Percentiles rank a stretch among this genome's conserved stretches.
Evolutionary conservation across 2,888 invertebrate species (phyloP).

Genomic region (Xanthorhoe designata): DNA sequence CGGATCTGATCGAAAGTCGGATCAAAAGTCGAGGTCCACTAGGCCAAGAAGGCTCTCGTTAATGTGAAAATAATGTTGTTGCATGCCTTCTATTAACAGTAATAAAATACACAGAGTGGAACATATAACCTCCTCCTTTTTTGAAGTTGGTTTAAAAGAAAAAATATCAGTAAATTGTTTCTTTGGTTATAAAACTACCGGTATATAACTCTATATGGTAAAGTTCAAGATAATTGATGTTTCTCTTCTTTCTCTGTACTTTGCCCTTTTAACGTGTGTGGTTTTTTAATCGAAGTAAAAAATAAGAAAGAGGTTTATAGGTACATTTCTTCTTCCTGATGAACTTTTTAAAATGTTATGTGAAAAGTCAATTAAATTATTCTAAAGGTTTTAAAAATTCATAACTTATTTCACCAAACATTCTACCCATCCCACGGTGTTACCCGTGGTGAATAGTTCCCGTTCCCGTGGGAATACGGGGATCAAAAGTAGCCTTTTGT

Average conservation of each 20-base stretch:
- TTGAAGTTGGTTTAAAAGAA: too few species aligned
- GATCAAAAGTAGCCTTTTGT: too few species aligned
- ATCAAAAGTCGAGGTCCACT: too few species aligned
- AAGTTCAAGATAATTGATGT: constrained; percentile 21
- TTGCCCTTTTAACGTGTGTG: constrained; percentile 11
- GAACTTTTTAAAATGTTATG: not conserved
- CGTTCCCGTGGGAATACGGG: too few species aligned
- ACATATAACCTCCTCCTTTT: too few species aligned
- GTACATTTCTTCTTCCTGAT: not conserved
- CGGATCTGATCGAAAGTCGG: too few species aligned
- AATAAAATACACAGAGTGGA: too few species aligned
- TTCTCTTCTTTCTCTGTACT: constrained; percentile 13
- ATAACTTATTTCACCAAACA: not conserved
- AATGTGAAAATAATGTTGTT: too few species aligned
- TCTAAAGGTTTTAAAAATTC: not conserved
- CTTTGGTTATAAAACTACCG: not conserved
- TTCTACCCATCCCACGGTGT: too few species aligned
- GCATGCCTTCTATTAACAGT: too few species aligned
- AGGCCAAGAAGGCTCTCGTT: too few species aligned
- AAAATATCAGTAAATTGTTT: not conserved
- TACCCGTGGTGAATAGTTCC: too few species aligned
- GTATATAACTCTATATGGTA: not conserved
- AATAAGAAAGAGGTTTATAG: not conserved
- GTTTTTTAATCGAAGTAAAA: not conserved
- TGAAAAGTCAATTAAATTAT: not conserved